Evolutionary conservation across 2,113 vertebrate genomes (phyloP).

Genomic region (Haliaeetus leucogaster): DNA sequence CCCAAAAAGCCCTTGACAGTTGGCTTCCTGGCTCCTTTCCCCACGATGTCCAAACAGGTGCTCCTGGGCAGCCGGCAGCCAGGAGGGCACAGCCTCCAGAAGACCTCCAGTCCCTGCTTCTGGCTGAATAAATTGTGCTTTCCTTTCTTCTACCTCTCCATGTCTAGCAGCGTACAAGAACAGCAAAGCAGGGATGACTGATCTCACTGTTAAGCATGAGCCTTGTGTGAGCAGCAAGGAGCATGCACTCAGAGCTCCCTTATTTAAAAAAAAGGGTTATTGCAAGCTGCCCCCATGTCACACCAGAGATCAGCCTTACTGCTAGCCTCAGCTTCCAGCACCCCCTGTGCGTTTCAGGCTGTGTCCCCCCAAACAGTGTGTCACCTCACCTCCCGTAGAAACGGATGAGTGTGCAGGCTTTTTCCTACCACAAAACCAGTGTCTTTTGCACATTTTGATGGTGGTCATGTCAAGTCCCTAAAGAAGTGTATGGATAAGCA

Average conservation of each 20-base stretch:
- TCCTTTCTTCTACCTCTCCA: not conserved
- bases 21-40: not conserved
- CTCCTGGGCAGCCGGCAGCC: too few relatives aligned
- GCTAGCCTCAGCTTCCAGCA: not conserved
- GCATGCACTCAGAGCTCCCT: not conserved
- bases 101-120: not conserved
- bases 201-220: not conserved
- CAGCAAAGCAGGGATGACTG: not conserved
- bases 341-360: accelerated
- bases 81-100: not conserved
- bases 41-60: not conserved
- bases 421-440: not conserved
- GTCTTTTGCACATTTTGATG: not conserved
- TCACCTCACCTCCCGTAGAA: accelerated
- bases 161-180: not conserved
- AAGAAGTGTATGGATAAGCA: accelerated
- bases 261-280: not conserved
- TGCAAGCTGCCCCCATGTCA: accelerated
- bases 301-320: not conserved
- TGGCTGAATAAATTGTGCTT: not conserved
- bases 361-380: too few relatives aligned
- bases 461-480: not conserved
- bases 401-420: not conserved
- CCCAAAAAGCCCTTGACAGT: not conserved
- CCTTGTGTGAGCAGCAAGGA: not conserved